phyloP scores from a whole-genome alignment of 2,797 vertebrate species.

The Pyrrhura leucotis region DNA sequence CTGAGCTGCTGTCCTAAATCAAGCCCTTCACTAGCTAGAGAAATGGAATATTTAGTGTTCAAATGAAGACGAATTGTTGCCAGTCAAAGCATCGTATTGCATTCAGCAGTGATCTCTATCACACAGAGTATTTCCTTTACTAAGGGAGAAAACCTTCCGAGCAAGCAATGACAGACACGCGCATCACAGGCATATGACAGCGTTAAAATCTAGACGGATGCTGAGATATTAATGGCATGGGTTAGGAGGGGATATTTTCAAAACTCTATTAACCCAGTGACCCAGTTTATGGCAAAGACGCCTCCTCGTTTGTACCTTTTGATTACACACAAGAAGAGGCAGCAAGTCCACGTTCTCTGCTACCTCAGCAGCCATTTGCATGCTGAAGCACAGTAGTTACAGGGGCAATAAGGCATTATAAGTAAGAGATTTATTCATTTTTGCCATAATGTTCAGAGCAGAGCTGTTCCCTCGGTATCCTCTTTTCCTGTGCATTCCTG shows the following conservation, averaged over 20 bases:
- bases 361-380: not conserved
- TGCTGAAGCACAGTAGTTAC: not conserved
- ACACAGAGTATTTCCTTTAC: not conserved
- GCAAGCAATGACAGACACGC: not conserved
- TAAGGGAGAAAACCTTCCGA: not conserved
- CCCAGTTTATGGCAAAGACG: not conserved
- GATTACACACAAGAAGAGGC: not conserved
- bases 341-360: not conserved
- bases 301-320: not conserved
- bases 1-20: not conserved
- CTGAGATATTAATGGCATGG: not conserved
- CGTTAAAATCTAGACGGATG: constrained; percentile 1
- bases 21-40: not conserved
- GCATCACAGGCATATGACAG: not conserved
- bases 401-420: not conserved
- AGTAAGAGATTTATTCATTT: not conserved
- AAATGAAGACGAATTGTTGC: constrained; percentile 7
- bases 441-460: not conserved
- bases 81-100: constrained; percentile 10
- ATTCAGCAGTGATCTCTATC: constrained; percentile 14
- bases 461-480: not conserved
- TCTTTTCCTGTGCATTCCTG: not conserved
- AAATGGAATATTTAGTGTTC: constrained; percentile 12
- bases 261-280: constrained; percentile 39
- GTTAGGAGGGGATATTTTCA: not conserved